These are phyloP conservation scores for Aspidoscelis tigris DNA, from an alignment of 2,113 vertebrate species.

Conservation along the genomic window DNA sequence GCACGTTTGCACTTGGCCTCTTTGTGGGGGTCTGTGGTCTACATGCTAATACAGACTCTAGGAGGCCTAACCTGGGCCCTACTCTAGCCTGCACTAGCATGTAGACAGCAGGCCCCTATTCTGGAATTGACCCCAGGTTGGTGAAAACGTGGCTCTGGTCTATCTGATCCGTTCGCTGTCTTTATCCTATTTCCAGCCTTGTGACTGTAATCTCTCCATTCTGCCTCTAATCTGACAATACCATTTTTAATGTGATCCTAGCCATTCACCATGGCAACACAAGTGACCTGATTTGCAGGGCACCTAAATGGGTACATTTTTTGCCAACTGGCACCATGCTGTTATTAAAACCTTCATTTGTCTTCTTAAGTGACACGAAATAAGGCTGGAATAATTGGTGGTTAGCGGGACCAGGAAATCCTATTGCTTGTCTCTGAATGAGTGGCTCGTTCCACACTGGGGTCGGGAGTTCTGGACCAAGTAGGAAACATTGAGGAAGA, in stretches of 20 bases:
- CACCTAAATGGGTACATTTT: constrained; percentile 6
- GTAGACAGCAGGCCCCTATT: too few species aligned
- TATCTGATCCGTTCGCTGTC: not conserved
- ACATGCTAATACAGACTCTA: too few species aligned
- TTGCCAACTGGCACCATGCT: constrained; percentile 23
- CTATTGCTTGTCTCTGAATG: not conserved
- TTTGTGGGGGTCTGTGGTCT: too few species aligned
- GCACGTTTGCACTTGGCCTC: too few species aligned
- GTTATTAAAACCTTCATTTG: not conserved
- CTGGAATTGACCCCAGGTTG: too few species aligned
- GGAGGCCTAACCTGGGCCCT: too few species aligned
- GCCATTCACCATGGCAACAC: constrained; percentile 38
- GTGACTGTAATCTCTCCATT: not conserved
- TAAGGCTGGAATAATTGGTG: not conserved
- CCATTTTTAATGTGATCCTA: constrained; percentile 28
- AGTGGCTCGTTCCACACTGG: not conserved
- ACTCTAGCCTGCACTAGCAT: too few species aligned
- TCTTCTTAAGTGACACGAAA: not conserved
- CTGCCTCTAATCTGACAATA: constrained; percentile 34
- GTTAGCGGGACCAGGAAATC: not conserved
- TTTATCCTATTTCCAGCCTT: not conserved
- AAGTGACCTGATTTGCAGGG: constrained; percentile 28
- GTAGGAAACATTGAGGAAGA: too few species aligned
- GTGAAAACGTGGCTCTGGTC: too few species aligned
- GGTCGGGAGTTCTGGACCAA: too few species aligned